Percentiles rank a stretch among this genome's conserved stretches.
Conservation (phyloP, 2,888 invertebrate genomes). For the Gortyna flavago region DNA sequence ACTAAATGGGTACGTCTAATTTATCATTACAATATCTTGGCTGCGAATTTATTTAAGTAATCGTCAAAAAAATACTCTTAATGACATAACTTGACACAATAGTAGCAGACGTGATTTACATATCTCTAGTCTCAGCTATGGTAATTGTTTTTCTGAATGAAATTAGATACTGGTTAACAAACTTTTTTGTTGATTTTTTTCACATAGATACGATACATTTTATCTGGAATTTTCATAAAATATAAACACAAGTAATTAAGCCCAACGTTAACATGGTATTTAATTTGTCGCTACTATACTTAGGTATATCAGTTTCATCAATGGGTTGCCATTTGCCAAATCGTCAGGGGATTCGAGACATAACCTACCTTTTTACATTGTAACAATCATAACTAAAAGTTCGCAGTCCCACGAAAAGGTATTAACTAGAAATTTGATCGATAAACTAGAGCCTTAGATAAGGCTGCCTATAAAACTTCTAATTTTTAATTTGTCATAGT, state of each 20-base stretch:
- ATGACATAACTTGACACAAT: no score
- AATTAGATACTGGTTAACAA: not conserved
- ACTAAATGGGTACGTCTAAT: not conserved
- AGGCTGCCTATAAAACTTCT: not conserved
- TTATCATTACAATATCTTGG: not conserved
- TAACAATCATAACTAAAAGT: not conserved
- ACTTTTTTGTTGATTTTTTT: not conserved
- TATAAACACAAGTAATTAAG: not conserved
- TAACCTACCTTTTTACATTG: not conserved
- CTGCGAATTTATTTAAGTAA: not conserved
- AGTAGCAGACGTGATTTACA: not conserved
- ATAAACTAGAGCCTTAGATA: no score
- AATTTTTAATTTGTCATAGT: not conserved
- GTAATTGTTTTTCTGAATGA: not conserved
- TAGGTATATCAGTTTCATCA: not conserved
- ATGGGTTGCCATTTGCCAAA: not conserved
- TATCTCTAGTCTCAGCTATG: not conserved
- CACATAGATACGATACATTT: not conserved
- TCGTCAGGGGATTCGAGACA: not conserved
- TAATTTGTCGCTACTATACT: not conserved
- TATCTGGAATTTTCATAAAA: not conserved
- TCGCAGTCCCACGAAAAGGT: not conserved
- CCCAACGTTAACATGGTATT: not conserved
- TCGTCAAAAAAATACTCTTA: not conserved
- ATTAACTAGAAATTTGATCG: not conserved